Evolutionary conservation across 1,140 invertebrate genomes (phyloP).

Genomic region (Hylyphantes graminicola): DNA sequence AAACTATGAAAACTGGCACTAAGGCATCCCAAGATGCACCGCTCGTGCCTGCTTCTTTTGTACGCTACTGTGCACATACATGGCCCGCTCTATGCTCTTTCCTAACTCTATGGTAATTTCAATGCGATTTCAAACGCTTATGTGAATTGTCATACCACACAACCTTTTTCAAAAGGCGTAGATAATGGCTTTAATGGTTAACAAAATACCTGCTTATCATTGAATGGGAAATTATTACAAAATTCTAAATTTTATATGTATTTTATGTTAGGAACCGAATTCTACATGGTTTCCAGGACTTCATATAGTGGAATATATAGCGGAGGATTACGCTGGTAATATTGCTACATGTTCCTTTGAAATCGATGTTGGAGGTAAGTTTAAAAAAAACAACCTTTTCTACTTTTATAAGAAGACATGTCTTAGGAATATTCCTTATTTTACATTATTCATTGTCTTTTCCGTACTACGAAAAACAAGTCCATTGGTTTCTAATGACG

Average conservation of each 20-base stretch:
- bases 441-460: neutral
- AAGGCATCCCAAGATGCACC: no score
- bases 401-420: neutral
- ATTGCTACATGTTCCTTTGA: constrained; percentile 63
- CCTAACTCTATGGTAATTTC: no score
- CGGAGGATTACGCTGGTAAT: constrained; percentile 63
- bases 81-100: no score
- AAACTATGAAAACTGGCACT: no score
- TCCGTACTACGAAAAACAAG: neutral
- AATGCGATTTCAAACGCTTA: no score
- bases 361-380: constrained; percentile 63
- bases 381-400: neutral
- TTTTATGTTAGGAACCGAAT: constrained; percentile 61
- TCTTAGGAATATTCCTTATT: neutral
- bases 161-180: no score
- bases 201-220: no score
- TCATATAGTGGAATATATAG: constrained; percentile 63
- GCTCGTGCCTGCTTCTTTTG: no score
- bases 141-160: no score
- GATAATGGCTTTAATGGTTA: no score
- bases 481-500: neutral
- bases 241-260: neutral
- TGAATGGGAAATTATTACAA: no score
- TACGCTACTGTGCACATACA: no score
- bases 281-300: constrained; percentile 60